A percentile compares a stretch with the other conserved stretches of the same genome.
Conservation (phyloP, 2,797 vertebrate species). For the Rhinogobio ventralis region DNA sequence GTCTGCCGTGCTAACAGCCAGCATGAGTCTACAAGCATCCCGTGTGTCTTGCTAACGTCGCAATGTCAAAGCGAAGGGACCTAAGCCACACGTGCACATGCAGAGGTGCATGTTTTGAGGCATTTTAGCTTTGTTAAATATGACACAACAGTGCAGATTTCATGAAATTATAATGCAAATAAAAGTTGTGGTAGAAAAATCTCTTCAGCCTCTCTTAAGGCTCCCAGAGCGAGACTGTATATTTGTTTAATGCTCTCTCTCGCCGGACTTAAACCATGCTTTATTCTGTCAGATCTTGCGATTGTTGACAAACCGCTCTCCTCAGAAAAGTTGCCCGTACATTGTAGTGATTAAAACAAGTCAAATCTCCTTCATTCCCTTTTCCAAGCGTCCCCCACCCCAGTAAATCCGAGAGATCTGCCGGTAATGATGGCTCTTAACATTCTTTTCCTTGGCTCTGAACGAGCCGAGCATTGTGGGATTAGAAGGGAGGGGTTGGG, state of each 20-base stretch:
- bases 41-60: slow-evolving; percentile 15
- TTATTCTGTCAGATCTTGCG: slow-evolving; percentile 29
- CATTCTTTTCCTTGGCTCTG: slow-evolving; percentile 52
- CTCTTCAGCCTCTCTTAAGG: slow-evolving; percentile 9
- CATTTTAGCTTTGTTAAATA: not conserved
- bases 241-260: slow-evolving; percentile 30
- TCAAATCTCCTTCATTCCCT: slow-evolving; percentile 24
- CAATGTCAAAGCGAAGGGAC: slow-evolving; percentile 36
- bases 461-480: slow-evolving; percentile 33
- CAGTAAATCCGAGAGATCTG: slow-evolving; percentile 46
- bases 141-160: not conserved
- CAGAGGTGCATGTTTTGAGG: not conserved
- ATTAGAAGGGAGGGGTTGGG: slow-evolving; percentile 35
- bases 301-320: slow-evolving; percentile 50
- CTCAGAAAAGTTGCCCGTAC: slow-evolving; percentile 32
- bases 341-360: slow-evolving; percentile 42
- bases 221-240: not conserved
- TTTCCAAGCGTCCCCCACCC: slow-evolving; percentile 24
- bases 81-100: not conserved
- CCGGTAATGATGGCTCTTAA: slow-evolving; percentile 57
- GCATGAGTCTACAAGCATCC: slow-evolving; percentile 37
- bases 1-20: slow-evolving; percentile 36
- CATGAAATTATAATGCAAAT: not conserved
- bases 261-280: slow-evolving; percentile 20
- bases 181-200: not conserved